These are phyloP conservation scores for Boulengeromyrus knoepffleri DNA, from an alignment of 2,113 vertebrate species.

Conservation along the genomic window DNA sequence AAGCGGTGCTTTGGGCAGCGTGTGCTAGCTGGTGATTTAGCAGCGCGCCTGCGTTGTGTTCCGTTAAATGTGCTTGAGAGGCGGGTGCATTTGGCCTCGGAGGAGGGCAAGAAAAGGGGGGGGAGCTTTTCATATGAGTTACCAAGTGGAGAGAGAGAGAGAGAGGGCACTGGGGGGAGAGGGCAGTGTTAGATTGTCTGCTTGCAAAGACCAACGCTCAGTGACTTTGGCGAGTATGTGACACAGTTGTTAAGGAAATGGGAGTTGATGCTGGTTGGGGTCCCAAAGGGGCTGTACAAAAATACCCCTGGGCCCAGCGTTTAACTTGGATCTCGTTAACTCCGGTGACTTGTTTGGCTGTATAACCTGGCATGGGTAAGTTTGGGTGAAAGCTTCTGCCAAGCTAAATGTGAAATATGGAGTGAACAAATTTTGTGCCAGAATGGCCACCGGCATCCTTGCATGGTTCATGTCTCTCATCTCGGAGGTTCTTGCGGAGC, in stretches of 20 bases:
- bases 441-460: background rate
- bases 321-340: background rate
- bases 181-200: background rate
- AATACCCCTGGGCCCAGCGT: background rate
- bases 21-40: slow-evolving; percentile 25
- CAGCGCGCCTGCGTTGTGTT: slow-evolving; percentile 42
- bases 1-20: slow-evolving; percentile 27
- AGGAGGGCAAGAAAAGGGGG: slow-evolving; percentile 27
- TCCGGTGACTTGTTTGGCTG: background rate
- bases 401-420: background rate
- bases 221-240: background rate
- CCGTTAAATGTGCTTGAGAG: slow-evolving; percentile 37
- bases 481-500: background rate
- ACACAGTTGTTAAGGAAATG: background rate
- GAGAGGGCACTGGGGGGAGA: background rate
- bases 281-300: background rate
- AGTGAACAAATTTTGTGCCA: background rate
- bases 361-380: background rate
- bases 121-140: slow-evolving; percentile 49
- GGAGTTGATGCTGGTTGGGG: background rate
- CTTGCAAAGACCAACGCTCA: background rate
- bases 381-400: background rate
- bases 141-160: slow-evolving; percentile 25
- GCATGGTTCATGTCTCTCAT: background rate
- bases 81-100: slow-evolving; percentile 24